Evolutionary conservation across 2,888 invertebrate species (phyloP).

Genomic region (Apodemia hepburni): DNA sequence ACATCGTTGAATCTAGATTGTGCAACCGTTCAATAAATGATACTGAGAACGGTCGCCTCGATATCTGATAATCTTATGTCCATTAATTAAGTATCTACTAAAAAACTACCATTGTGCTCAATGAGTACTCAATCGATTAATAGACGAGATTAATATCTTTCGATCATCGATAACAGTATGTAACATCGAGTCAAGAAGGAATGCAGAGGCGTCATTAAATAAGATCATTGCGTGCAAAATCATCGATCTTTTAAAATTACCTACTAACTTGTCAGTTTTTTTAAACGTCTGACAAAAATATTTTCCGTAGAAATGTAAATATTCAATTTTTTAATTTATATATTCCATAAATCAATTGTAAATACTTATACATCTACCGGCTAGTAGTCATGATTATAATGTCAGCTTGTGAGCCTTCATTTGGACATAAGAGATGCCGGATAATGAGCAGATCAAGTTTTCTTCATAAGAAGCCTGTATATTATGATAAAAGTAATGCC

Average conservation of each 20-base stretch:
- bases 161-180: slow-evolving; percentile 56
- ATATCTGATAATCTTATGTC: slow-evolving; percentile 28
- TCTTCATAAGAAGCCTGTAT: no score
- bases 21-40: slow-evolving; percentile 22
- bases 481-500: no score
- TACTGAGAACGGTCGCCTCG: slow-evolving; percentile 23
- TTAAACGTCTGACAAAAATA: not conserved
- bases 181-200: not conserved
- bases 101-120: slow-evolving; percentile 32
- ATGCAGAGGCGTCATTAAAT: not conserved
- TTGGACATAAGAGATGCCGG: no score
- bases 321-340: not conserved
- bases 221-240: not conserved
- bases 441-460: no score
- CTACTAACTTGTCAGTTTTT: not conserved
- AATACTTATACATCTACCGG: no score
- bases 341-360: no score
- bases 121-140: slow-evolving; percentile 38
- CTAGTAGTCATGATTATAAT: no score
- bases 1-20: slow-evolving; percentile 4
- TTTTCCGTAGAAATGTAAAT: not conserved
- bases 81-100: slow-evolving; percentile 28
- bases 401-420: no score
- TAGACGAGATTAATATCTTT: slow-evolving; percentile 60
- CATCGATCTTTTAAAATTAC: not conserved